Evolutionary conservation across 2,797 vertebrate species (phyloP).

Genomic region (Mallotus villosus): DNA sequence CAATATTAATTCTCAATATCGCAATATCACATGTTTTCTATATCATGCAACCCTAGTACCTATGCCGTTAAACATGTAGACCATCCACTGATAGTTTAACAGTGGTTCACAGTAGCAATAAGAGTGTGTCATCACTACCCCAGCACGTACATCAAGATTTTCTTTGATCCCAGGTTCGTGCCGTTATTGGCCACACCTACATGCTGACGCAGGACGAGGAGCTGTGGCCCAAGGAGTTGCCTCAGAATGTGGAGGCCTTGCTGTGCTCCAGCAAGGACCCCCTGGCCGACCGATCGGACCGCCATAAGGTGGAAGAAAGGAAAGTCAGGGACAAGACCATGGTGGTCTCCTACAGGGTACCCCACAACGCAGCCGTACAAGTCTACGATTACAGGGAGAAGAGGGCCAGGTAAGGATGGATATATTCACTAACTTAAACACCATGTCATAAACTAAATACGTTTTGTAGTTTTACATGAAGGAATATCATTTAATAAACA

Average conservation of each 20-base stretch:
- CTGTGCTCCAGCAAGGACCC: conserved; percentile 74
- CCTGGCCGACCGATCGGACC: conserved; percentile 73
- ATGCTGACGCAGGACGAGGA: conserved; percentile 90
- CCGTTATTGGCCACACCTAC: conserved; percentile 87
- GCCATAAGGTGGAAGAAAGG: fast-evolving
- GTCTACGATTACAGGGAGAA: conserved; percentile 93
- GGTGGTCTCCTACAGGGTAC: conserved; percentile 84
- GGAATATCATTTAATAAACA: too few species aligned
- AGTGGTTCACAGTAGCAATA: background rate
- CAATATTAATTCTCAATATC: too few species aligned
- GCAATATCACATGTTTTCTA: too few species aligned
- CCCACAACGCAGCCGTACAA: conserved; percentile 88
- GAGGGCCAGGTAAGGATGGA: conserved; percentile 74
- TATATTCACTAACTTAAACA: too few species aligned
- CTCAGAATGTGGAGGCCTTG: conserved; percentile 78
- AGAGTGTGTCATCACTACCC: too few species aligned
- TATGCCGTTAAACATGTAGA: background rate
- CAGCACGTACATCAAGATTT: too few species aligned
- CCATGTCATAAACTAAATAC: too few species aligned
- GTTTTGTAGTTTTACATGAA: too few species aligned
- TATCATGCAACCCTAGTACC: too few species aligned
- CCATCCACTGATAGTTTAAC: background rate
- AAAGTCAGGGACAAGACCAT: conserved; percentile 55
- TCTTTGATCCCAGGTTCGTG: conserved; percentile 74
- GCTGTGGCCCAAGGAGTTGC: conserved; percentile 87